A percentile compares a stretch with the other conserved stretches of the same genome.
Conservation (phyloP, 35 echinoderm and acorn worm species). For the Chiridota heheva region DNA sequence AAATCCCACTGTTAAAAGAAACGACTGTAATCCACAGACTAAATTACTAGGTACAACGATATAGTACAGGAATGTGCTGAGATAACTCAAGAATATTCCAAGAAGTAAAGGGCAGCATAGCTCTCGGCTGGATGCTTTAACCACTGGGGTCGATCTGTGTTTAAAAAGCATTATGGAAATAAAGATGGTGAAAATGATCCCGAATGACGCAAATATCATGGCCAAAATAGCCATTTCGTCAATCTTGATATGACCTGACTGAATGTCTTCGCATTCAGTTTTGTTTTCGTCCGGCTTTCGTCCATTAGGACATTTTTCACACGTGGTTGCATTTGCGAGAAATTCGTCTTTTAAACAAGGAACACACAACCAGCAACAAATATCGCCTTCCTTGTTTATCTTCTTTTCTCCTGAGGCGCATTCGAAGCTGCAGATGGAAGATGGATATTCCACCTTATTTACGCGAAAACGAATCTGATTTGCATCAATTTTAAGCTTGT, state of each 20-base stretch:
- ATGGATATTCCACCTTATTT: conserved; percentile 30
- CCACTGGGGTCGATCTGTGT: conserved; percentile 69
- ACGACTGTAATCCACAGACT: conserved; percentile 59
- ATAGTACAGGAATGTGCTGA: conserved; percentile 63
- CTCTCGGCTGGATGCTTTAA: conserved; percentile 85
- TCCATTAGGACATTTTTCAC: conserved; percentile 37
- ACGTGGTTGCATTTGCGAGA: conserved; percentile 46
- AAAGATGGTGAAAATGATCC: conserved; percentile 61
- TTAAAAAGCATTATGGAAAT: conserved; percentile 50
- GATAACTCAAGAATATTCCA: conserved; percentile 81
- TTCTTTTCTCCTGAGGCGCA: conserved; percentile 56
- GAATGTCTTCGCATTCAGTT: conserved; percentile 47
- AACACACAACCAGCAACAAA: conserved; percentile 76
- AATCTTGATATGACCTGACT: conserved; percentile 32
- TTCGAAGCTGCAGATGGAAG: conserved; percentile 55
- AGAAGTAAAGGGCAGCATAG: conserved; percentile 63
- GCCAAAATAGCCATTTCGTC: conserved; percentile 60
- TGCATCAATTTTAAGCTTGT: background rate
- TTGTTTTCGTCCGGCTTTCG: conserved; percentile 40
- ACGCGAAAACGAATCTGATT: conserved; percentile 48
- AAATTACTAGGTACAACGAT: conserved; percentile 37
- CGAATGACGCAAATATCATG: conserved; percentile 52
- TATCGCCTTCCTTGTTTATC: conserved; percentile 54
- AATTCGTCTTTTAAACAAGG: conserved; percentile 53
- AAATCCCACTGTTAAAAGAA: conserved; percentile 69